phyloP scores from a whole-genome alignment of 2,888 invertebrate species.

The Cremastinae sp. region DNA sequence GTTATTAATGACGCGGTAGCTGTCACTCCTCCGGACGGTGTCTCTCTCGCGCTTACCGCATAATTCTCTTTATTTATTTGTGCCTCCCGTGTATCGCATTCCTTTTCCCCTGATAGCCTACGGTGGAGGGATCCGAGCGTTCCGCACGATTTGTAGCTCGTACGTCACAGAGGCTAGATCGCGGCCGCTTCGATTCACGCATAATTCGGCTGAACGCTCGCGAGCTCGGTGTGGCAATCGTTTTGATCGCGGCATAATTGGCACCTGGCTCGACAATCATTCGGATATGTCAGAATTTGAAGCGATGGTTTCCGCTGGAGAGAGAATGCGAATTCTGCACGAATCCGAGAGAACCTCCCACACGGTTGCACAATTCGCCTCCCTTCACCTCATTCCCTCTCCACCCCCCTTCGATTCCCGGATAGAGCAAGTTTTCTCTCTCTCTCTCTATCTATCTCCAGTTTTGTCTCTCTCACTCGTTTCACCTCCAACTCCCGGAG shows the following conservation, averaged over 20 bases:
- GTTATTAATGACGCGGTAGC: constrained; percentile 71
- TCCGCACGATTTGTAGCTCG: constrained; percentile 57
- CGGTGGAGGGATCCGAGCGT: neutral
- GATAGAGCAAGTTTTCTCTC: constrained; percentile 47
- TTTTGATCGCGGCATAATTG: constrained; percentile 67
- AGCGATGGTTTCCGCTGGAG: neutral
- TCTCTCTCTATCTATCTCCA: constrained; percentile 1
- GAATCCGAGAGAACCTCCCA: constrained; percentile 34
- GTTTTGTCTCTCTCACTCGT: constrained; percentile 25
- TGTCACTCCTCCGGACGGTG: constrained; percentile 46
- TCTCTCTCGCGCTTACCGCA: constrained; percentile 34
- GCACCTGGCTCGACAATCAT: constrained; percentile 70
- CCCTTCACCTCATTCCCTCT: too few relatives aligned
- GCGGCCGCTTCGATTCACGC: constrained; percentile 50
- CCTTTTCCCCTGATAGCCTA: constrained; percentile 42
- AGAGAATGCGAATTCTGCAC: constrained; percentile 41
- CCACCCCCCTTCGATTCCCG: constrained; percentile 59
- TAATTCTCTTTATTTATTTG: constrained; percentile 53
- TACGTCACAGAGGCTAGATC: constrained; percentile 39
- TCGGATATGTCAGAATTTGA: constrained; percentile 59
- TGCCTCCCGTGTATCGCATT: constrained; percentile 29
- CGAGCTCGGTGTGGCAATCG: constrained; percentile 45
- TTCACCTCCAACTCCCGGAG: constrained; percentile 61
- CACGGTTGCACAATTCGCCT: constrained; percentile 4
- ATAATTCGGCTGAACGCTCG: constrained; percentile 48